These are phyloP conservation scores for Amazona guildingii DNA, from an alignment of 2,113 vertebrate genomes.

Conservation along the genomic window DNA sequence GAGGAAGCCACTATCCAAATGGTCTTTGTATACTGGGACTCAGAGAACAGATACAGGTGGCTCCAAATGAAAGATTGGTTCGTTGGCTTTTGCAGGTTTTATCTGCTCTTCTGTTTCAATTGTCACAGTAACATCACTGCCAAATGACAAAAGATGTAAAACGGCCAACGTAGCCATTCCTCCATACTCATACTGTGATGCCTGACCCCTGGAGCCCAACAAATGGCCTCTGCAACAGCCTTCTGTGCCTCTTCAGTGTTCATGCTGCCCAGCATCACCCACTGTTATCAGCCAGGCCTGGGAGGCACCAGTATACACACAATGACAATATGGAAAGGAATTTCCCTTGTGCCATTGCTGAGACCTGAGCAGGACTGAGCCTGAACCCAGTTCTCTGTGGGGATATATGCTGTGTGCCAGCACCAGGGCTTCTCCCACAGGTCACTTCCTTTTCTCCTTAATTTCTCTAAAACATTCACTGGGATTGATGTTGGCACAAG, in stretches of 20 bases:
- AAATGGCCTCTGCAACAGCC: not conserved
- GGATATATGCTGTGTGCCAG: not conserved
- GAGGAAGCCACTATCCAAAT: not conserved
- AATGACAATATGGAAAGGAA: not conserved
- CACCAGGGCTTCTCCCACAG: not conserved
- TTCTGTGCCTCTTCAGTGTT: not conserved
- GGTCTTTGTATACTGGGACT: rapidly evolving
- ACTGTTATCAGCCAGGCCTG: not conserved
- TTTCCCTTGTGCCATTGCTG: not conserved
- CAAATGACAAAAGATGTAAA: not conserved
- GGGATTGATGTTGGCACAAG: not conserved
- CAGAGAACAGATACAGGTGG: not conserved
- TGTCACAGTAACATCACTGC: not conserved
- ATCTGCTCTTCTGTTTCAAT: not conserved
- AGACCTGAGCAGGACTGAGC: not conserved
- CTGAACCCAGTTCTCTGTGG: not conserved
- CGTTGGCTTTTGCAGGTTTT: not conserved
- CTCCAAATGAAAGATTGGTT: not conserved
- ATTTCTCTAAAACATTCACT: not conserved
- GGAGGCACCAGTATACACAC: not conserved
- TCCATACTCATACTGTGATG: not conserved
- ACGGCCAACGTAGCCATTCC: rapidly evolving
- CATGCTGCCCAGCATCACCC: not conserved
- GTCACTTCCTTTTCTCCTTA: not conserved
- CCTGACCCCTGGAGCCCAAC: not conserved